A percentile compares a stretch with the other conserved stretches of the same genome.
phyloP scores from a whole-genome alignment of 2,797 vertebrate species.

The Anguilla pacifica region DNA sequence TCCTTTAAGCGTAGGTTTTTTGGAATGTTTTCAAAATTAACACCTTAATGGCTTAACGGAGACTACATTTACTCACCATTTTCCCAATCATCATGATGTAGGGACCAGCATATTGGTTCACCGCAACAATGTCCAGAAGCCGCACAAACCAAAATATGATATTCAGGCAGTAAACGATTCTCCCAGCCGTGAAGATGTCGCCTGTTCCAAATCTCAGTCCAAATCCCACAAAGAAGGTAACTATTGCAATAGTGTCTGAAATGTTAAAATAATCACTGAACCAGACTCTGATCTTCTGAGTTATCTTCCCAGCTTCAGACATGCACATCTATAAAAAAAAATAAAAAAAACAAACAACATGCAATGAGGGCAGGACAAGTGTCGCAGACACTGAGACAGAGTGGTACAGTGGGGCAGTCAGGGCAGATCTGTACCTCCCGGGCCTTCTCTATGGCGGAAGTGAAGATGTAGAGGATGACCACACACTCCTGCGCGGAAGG shows the following conservation, averaged over 20 bases:
- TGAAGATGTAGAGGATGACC: constrained; percentile 97
- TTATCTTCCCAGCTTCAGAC: constrained; percentile 97
- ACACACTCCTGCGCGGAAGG: constrained; percentile 94
- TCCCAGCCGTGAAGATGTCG: constrained; percentile 77
- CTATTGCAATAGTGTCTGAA: constrained; percentile 91
- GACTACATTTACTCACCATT: constrained; percentile 84
- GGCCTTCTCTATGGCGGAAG: constrained; percentile 94
- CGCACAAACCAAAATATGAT: constrained; percentile 99
- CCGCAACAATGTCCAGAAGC: constrained; percentile 93
- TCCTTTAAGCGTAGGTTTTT: not conserved
- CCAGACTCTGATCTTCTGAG: constrained; percentile 97
- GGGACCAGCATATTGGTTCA: constrained; percentile 97
- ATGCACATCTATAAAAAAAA: constrained; percentile 85
- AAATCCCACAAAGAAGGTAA: constrained; percentile 93
- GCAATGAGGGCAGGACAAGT: not conserved
- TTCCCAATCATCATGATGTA: constrained; percentile 99
- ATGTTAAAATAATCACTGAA: constrained; percentile 96
- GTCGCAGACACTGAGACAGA: not conserved
- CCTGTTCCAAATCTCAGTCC: constrained; percentile 84
- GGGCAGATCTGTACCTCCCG: constrained; percentile 81
- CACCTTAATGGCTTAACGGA: not conserved
- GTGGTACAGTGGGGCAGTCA: too few species aligned
- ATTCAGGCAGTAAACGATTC: constrained; percentile 94
- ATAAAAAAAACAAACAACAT: constrained; percentile 27
- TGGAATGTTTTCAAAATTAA: too few species aligned